phyloP scores from a whole-genome alignment of 1,140 invertebrate genomes.

The Drosophila quadrilineata region DNA sequence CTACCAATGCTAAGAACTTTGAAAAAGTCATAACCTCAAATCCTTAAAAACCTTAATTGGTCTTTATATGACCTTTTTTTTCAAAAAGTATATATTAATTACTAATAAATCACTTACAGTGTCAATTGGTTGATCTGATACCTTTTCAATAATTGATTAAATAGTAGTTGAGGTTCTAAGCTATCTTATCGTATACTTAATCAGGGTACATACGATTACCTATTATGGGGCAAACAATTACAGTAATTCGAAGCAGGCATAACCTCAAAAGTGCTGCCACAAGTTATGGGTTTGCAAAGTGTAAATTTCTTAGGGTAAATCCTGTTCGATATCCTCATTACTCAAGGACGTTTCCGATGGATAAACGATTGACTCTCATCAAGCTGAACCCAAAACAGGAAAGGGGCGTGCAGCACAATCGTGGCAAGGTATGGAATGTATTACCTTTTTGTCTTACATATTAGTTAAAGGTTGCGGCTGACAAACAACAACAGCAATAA shows the following conservation, averaged over 20 bases:
- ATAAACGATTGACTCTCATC: constrained; percentile 63
- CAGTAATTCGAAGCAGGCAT: background rate
- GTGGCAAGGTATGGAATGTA: constrained; percentile 16
- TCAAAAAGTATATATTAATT: too few relatives aligned
- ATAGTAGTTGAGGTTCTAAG: too few relatives aligned
- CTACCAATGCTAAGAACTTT: too few relatives aligned
- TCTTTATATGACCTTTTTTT: too few relatives aligned
- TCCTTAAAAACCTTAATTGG: too few relatives aligned
- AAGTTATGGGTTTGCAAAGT: constrained; percentile 26
- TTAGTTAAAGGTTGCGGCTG: constrained; percentile 65
- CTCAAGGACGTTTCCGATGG: background rate
- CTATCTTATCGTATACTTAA: too few relatives aligned
- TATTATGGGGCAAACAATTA: background rate
- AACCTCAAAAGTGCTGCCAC: constrained; percentile 52
- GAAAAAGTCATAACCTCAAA: too few relatives aligned
- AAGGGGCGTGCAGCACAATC: background rate
- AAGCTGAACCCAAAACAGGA: constrained; percentile 17
- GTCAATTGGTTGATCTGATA: too few relatives aligned
- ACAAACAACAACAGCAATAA: constrained; percentile 43
- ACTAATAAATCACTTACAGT: too few relatives aligned
- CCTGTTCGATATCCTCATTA: background rate
- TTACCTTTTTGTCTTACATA: constrained; percentile 59
- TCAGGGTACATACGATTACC: background rate
- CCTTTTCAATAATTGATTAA: too few relatives aligned
- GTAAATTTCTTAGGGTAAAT: background rate